These are phyloP conservation scores for Rhea pennata DNA, from an alignment of 2,113 vertebrate species.

Conservation along the genomic window DNA sequence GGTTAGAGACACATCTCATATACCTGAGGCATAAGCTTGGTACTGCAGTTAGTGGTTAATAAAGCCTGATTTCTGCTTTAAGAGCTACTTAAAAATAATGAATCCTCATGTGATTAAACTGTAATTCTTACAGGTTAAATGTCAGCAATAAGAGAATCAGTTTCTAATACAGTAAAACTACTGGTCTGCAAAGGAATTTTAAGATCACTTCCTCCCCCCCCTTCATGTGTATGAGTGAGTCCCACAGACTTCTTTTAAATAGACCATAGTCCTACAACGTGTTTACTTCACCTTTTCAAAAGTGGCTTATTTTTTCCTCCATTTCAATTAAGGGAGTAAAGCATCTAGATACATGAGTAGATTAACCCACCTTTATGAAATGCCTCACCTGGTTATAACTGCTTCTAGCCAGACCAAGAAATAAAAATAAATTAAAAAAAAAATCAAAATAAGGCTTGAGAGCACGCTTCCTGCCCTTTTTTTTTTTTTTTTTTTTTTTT, in stretches of 20 bases:
- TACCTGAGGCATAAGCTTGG: fast-evolving
- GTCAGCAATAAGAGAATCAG: background rate
- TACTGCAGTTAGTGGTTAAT: background rate
- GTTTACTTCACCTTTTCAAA: background rate
- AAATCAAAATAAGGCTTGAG: too few relatives aligned
- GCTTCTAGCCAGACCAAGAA: background rate
- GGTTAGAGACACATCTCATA: background rate
- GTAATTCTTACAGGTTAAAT: background rate
- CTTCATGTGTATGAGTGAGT: background rate
- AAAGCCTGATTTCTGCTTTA: background rate
- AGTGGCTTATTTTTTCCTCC: background rate
- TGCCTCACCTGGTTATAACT: background rate
- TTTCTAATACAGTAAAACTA: background rate
- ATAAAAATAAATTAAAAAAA: too few relatives aligned
- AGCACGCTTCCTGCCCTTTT: background rate
- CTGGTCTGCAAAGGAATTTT: background rate
- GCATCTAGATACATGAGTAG: background rate
- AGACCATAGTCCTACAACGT: background rate
- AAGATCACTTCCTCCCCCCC: background rate
- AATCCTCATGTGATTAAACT: background rate
- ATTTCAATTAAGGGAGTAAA: background rate
- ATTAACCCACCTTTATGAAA: background rate
- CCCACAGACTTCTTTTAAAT: background rate
- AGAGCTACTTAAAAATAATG: background rate
- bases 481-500: background rate